Conservation (phyloP, 2,888 invertebrate genomes). For the Ormyrus pomaceus region DNA sequence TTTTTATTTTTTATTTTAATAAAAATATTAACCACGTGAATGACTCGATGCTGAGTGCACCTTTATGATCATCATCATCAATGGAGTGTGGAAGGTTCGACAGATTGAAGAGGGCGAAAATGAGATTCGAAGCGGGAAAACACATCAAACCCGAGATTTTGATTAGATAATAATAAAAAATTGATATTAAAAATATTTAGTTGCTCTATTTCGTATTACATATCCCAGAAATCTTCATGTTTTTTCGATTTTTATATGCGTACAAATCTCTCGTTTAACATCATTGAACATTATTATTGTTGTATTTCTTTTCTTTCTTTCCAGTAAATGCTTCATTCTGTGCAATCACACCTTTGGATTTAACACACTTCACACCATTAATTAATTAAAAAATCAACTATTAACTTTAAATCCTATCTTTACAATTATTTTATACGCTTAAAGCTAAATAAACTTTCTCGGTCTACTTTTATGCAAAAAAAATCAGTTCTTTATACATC, state of each 20-base stretch:
- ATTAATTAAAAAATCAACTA: conserved; percentile 34
- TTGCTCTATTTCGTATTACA: conserved; percentile 53
- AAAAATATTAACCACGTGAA: conserved; percentile 11
- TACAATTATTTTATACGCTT: conserved; percentile 7
- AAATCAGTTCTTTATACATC: conserved; percentile 38
- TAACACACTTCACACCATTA: conserved; percentile 20
- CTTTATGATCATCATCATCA: conserved; percentile 29
- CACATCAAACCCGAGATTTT: conserved; percentile 61
- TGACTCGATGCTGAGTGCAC: conserved; percentile 12
- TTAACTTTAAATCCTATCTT: not conserved
- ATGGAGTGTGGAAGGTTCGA: conserved; percentile 36
- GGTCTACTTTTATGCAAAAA: conserved; percentile 26
- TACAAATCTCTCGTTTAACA: conserved; percentile 23
- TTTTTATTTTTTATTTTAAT: no score
- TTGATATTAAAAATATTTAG: conserved; percentile 57
- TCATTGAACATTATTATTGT: not conserved
- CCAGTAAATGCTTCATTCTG: not conserved
- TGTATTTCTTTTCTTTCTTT: not conserved
- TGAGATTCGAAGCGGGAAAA: conserved; percentile 35
- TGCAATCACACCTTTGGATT: no score
- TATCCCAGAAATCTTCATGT: conserved; percentile 32
- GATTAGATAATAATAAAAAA: conserved; percentile 66
- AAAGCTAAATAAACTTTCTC: conserved; percentile 33
- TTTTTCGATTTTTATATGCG: conserved; percentile 7
- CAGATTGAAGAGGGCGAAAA: conserved; percentile 23